A percentile compares a stretch with the other conserved stretches of the same genome.
Conservation (phyloP, 2,113 vertebrate genomes). For the Anthoscopus minutus region DNA sequence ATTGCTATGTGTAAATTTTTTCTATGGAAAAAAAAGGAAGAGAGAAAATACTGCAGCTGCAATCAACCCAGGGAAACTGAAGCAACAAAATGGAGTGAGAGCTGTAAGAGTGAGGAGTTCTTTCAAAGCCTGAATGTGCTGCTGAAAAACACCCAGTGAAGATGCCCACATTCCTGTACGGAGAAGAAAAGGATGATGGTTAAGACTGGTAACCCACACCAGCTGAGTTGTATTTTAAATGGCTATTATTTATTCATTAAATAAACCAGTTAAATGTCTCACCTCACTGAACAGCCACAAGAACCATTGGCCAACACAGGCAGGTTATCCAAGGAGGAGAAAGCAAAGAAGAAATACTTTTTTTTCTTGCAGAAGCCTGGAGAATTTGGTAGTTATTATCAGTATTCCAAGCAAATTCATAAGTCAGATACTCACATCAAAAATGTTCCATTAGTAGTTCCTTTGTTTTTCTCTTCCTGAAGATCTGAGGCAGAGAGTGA, state of each 20-base stretch:
- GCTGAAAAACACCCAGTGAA: background rate
- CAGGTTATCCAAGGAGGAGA: background rate
- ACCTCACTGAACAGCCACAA: rapidly evolving
- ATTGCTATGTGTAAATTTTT: background rate
- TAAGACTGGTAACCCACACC: background rate
- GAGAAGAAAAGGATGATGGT: background rate
- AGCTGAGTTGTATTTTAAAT: background rate
- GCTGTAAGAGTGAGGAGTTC: background rate
- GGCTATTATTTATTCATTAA: background rate
- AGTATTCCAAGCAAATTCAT: background rate
- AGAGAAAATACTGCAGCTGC: background rate
- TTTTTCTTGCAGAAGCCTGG: background rate
- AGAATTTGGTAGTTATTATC: background rate
- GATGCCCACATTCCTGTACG: background rate
- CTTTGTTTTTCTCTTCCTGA: background rate
- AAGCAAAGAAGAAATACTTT: background rate
- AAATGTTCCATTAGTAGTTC: background rate
- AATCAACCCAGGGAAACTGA: background rate
- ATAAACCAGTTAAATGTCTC: background rate
- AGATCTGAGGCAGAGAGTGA: background rate
- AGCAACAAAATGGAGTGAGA: background rate
- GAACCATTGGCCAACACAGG: background rate
- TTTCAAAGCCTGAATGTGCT: background rate
- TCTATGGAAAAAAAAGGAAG: background rate
- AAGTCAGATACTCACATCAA: background rate